phyloP scores from a whole-genome alignment of 2,113 vertebrate genomes.

The Collichthys lucidus region DNA sequence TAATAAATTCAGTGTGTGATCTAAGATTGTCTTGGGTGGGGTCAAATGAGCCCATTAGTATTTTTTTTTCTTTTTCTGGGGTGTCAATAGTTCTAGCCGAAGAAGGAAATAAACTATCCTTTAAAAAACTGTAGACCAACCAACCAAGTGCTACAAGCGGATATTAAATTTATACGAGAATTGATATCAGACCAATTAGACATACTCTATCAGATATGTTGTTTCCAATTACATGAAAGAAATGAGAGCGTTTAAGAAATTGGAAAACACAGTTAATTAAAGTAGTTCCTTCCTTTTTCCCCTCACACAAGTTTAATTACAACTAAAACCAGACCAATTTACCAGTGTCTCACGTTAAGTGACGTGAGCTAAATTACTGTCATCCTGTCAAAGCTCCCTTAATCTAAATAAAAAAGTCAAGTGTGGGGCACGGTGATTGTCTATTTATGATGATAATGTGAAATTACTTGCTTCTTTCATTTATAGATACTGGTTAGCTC shows the following conservation, averaged over 20 bases:
- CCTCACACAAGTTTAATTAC: neutral
- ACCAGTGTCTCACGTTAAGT: neutral
- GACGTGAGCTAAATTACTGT: neutral
- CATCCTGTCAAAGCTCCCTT: neutral
- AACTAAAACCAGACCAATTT: neutral
- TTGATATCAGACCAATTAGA: slow-evolving; percentile 4
- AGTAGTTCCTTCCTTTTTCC: neutral
- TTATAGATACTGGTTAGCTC: neutral
- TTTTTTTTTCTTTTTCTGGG: slow-evolving; percentile 26
- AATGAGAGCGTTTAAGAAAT: neutral
- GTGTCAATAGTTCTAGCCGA: slow-evolving; percentile 2
- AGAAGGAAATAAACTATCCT: slow-evolving; percentile 2
- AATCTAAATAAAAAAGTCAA: neutral
- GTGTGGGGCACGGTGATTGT: neutral
- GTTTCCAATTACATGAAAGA: neutral
- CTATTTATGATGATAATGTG: neutral
- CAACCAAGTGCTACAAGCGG: slow-evolving; percentile 7
- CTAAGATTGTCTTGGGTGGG: slow-evolving; percentile 22
- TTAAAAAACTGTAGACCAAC: slow-evolving; percentile 4
- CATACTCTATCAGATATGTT: neutral
- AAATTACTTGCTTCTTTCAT: neutral
- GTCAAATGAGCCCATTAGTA: slow-evolving; percentile 34
- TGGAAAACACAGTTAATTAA: neutral
- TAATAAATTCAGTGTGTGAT: slow-evolving; percentile 44
- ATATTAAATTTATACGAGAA: neutral